Base-by-base conservation (phyloP, 2,888 invertebrate genomes). In the Zaprionus bogoriensis region DNA sequence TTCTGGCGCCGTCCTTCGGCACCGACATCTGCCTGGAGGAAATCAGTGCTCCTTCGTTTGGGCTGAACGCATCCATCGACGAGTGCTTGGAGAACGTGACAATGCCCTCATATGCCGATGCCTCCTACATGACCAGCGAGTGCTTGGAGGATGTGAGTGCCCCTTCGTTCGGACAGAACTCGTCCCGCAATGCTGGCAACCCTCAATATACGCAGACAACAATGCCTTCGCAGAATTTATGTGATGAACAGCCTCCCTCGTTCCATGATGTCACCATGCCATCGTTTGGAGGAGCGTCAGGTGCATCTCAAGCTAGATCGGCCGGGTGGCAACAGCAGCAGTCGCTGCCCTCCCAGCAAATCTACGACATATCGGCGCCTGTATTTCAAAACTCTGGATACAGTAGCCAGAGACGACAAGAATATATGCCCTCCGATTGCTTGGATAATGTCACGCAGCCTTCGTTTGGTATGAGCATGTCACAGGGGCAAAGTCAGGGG, bases 371-470 rank as follows among this genome's bases (percentile, higher is more conserved):
- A 10, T 27, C 27, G 10, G 27, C 27, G 27, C 27, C 27, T 3
- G 10, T 10, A 7, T 27, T 27, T 27, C 27, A 27, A 27, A 10
- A 6, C 10, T 7, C 10, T 10, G 27, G 9, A 2, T 10, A n/a
- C 27, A 2, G 10, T 57, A 19, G 3, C 38, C n/a, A 45, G 27
- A 20, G 53, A 36, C n/a, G 14, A 17, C 32, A 36, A 17, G 14
- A 36, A 17, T 17, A 7, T 7, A 36, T 2, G 25, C 70, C 1
- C 4, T 7, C 19, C 14, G 51, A 30, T 0, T 41, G 25, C 19
- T 5, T 67, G 6, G 53, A 52, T 0, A 42, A 63, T 1, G 27
- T 59, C 4, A 50, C 44, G 4, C 45, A 38, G n/a, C 62, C 67
- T 3, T 51, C 67, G 4, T 63, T 60, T 53, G 19, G 27, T 1